phyloP scores from a whole-genome alignment of 2,113 vertebrate species.

The Chaetops frenatus region DNA sequence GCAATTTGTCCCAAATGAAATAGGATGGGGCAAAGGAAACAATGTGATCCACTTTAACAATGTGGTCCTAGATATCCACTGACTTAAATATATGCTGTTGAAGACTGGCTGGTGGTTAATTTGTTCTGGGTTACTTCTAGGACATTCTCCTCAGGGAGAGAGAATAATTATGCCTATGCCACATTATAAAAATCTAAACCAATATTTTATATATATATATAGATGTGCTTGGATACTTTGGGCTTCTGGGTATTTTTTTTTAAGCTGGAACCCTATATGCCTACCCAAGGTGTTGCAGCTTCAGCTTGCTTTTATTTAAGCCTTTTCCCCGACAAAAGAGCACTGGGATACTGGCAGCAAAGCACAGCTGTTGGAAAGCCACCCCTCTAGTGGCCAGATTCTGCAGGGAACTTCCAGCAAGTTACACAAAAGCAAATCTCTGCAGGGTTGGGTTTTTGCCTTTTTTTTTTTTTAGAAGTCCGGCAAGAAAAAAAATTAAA shows the following conservation, averaged over 20 bases:
- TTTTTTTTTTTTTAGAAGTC: neutral
- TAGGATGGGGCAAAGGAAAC: neutral
- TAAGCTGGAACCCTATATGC: neutral
- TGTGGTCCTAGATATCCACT: neutral
- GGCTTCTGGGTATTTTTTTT: neutral
- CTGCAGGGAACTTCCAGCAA: neutral
- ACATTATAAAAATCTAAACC: neutral
- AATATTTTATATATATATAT: neutral
- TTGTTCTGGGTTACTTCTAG: neutral
- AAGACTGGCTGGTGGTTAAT: neutral
- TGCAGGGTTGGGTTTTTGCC: neutral
- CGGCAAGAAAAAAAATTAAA: neutral
- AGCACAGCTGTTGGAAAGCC: neutral
- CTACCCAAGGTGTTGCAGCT: neutral
- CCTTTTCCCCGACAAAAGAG: neutral
- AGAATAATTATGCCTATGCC: neutral
- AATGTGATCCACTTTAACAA: neutral
- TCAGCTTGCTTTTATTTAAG: neutral
- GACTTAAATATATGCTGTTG: neutral
- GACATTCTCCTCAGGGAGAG: neutral
- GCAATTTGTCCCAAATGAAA: neutral
- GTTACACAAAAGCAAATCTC: neutral
- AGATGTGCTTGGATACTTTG: neutral
- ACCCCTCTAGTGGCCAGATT: conserved; percentile 49
- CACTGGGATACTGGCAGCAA: neutral